These are phyloP conservation scores for Cossypha caffra DNA, from an alignment of 2,797 vertebrate genomes.

Conservation along the genomic window DNA sequence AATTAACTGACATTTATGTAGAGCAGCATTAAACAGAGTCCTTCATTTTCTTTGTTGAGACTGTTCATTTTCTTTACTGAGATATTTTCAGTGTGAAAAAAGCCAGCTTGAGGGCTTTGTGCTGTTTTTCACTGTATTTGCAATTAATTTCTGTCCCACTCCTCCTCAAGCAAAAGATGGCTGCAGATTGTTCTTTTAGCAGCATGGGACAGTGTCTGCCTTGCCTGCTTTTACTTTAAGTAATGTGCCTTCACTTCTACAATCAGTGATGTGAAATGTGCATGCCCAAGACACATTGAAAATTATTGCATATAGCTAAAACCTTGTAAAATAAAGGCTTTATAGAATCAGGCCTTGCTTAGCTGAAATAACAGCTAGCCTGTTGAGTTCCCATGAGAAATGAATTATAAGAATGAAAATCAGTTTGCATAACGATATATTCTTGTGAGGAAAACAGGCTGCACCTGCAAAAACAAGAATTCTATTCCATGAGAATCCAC, in stretches of 20 bases:
- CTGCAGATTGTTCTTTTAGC: not conserved
- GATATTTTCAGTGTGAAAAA: not conserved
- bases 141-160: not conserved
- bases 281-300: not conserved
- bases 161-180: not conserved
- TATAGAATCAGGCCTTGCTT: too few species aligned
- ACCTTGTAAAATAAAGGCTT: too few species aligned
- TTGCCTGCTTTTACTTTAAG: not conserved
- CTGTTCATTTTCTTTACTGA: not conserved
- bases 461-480: too few species aligned
- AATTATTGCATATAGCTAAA: too few species aligned
- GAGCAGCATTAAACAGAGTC: not conserved
- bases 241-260: not conserved
- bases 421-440: too few species aligned
- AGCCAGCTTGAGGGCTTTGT: not conserved
- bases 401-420: too few species aligned
- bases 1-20: not conserved
- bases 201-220: accelerated
- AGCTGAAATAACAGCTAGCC: too few species aligned
- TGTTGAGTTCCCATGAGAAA: too few species aligned
- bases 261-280: not conserved
- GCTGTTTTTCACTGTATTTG: not conserved
- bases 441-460: too few species aligned
- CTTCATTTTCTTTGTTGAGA: not conserved
- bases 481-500: too few species aligned